Conservation (phyloP, 2,888 invertebrate genomes). For the Piscicola geometra region DNA sequence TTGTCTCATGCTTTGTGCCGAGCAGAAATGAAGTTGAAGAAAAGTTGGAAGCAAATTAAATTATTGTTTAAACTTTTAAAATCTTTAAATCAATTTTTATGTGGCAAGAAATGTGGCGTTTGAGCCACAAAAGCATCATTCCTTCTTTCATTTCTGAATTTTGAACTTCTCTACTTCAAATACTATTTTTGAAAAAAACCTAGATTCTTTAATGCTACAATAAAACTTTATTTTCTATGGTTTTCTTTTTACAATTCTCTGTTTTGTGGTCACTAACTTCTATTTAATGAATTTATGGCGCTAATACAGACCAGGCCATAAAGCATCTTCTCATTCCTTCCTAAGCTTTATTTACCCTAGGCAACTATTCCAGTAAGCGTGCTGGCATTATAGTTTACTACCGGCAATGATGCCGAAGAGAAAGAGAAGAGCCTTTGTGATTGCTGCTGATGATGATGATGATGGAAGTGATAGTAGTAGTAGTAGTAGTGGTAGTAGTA, state of each 20-base stretch:
- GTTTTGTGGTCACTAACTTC: background rate
- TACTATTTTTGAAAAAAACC: background rate
- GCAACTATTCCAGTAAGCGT: background rate
- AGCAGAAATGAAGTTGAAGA: no score
- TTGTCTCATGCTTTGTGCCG: no score
- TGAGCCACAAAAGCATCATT: background rate
- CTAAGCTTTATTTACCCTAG: background rate
- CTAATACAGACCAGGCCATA: background rate
- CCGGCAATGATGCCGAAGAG: background rate
- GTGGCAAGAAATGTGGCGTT: background rate
- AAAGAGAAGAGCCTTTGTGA: no score
- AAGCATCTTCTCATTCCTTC: background rate
- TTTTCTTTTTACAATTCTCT: background rate
- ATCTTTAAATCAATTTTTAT: background rate
- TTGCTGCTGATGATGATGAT: no score
- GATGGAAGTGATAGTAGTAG: background rate
- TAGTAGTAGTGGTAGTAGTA: slow-evolving; percentile 23
- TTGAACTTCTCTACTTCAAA: background rate
- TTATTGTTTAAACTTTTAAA: background rate
- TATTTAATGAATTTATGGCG: background rate
- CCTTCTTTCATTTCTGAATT: background rate
- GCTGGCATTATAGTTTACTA: background rate
- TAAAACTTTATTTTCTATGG: no score
- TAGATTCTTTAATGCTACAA: no score
- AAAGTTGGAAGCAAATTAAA: no score